Evolutionary conservation across 2,113 vertebrate species (phyloP), one percentile per base, ranked within the genome.

Genomic region (Uria lomvia): DNA sequence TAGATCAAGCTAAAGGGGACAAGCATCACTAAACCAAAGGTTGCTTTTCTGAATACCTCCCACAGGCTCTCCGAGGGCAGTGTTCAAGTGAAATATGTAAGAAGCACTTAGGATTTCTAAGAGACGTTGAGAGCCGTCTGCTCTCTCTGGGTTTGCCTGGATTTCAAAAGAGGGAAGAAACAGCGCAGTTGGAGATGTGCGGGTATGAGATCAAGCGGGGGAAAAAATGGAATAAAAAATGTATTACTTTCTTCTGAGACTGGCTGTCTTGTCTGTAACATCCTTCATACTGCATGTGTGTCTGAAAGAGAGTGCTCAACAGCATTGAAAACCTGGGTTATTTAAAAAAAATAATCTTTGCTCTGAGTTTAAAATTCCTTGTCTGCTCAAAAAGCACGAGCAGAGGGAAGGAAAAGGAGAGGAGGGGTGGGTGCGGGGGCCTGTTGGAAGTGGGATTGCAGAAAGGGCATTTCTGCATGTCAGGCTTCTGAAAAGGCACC

Each of bases 31-130:
- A 82, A 92, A 85, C 66, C 40, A 38, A 71, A 91, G 84, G 84
- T 18, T 90, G 49, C 52, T 85, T 95, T 91, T 87, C 65, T 85
- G 80, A 85, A 62, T 90, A 58, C 43, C 71, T 96, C 56, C 84
- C 76, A 92, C 52, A 82, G 73, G 36, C 47, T 78, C 60, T 91
- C 77, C 2, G 12, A 87, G 73, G 87, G 73, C 89, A 94, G 17
- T 0, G 4, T 68, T 96, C 73, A 90, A 96, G 70, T 93, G 74
- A 96, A 91, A 91, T 73, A 78, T 43, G 36, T 87, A 78, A 89
- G 60, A 94, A 89, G 32, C 76, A 66, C 59, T 92, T 91, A 70
- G 9, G 55, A 67, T 95, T 73, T 88, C 45, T 76, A 16, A 63
- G 58, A 60, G 62, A 53, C 0, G 1, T 59, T 45, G 62, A 79